Evolutionary conservation across 2,888 invertebrate species (phyloP).

Genomic region (Leucozona laternaria): DNA sequence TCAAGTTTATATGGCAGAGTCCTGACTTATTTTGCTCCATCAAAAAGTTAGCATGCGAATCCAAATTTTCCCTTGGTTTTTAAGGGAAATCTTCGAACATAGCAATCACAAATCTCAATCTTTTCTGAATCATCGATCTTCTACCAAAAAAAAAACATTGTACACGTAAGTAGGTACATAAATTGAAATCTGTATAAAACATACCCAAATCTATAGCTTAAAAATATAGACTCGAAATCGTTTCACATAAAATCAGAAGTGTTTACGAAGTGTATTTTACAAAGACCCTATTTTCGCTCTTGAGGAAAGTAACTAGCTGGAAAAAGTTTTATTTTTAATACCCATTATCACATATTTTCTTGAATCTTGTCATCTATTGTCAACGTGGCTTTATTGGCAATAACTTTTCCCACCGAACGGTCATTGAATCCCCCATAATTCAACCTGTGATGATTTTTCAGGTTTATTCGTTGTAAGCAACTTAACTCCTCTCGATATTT

Average conservation of each 20-base stretch:
- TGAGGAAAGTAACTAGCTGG: slow-evolving; percentile 25
- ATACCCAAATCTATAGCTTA: neutral
- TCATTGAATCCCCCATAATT: slow-evolving; percentile 71
- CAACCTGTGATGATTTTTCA: slow-evolving; percentile 72
- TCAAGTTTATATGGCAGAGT: too few species aligned
- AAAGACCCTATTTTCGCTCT: neutral
- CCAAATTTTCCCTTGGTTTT: too few species aligned
- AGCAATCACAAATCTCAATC: too few species aligned
- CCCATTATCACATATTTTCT: slow-evolving; percentile 52
- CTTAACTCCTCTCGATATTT: slow-evolving; percentile 54
- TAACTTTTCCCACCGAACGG: slow-evolving; percentile 68
- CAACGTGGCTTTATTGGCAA: slow-evolving; percentile 71
- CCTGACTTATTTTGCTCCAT: too few species aligned
- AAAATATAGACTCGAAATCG: neutral
- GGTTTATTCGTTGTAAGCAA: slow-evolving; percentile 71
- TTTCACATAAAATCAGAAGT: slow-evolving; percentile 35
- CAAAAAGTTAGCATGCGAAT: too few species aligned
- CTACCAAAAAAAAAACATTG: too few species aligned
- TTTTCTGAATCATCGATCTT: neutral
- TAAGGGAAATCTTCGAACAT: too few species aligned
- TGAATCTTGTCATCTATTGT: slow-evolving; percentile 44
- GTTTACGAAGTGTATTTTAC: slow-evolving; percentile 10
- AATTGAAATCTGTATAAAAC: neutral
- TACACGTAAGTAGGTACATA: neutral
- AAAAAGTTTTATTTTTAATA: slow-evolving; percentile 65